These are phyloP conservation scores for Oenanthe melanoleuca DNA, from an alignment of 2,113 vertebrate genomes.

Conservation along the genomic window DNA sequence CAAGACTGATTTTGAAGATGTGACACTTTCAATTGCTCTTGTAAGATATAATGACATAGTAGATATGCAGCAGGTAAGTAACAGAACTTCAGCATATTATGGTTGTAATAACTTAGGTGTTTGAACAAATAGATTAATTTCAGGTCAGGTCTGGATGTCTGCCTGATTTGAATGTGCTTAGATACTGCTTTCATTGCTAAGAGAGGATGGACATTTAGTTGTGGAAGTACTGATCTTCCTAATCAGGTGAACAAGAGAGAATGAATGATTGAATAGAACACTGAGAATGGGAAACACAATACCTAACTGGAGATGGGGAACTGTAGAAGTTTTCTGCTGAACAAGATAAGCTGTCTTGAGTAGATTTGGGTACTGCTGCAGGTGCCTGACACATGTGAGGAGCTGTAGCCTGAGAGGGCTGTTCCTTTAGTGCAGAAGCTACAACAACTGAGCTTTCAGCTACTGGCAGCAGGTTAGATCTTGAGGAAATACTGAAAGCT, in stretches of 20 bases:
- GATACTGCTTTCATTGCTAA: neutral
- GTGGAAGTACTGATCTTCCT: neutral
- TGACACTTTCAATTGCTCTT: conserved; percentile 86
- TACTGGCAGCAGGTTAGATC: neutral
- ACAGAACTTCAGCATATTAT: neutral
- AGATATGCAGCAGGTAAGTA: conserved; percentile 83
- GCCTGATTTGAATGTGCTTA: neutral
- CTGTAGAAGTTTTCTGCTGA: neutral
- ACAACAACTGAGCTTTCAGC: neutral
- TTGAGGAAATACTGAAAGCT: neutral
- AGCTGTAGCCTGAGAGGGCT: neutral
- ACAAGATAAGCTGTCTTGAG: neutral
- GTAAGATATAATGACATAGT: conserved; percentile 82
- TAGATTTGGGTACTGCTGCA: neutral
- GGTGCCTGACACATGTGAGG: neutral
- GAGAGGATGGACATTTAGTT: neutral
- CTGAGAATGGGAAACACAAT: neutral
- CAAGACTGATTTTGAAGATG: conserved; percentile 76
- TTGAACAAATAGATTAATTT: neutral
- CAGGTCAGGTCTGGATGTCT: neutral
- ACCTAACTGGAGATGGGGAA: neutral
- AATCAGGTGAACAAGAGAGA: neutral
- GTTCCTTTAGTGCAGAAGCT: neutral
- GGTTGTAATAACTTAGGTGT: neutral
- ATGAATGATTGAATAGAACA: neutral